Evolutionary conservation across 2,113 vertebrate species (phyloP).

Genomic region (Promerops cafer): DNA sequence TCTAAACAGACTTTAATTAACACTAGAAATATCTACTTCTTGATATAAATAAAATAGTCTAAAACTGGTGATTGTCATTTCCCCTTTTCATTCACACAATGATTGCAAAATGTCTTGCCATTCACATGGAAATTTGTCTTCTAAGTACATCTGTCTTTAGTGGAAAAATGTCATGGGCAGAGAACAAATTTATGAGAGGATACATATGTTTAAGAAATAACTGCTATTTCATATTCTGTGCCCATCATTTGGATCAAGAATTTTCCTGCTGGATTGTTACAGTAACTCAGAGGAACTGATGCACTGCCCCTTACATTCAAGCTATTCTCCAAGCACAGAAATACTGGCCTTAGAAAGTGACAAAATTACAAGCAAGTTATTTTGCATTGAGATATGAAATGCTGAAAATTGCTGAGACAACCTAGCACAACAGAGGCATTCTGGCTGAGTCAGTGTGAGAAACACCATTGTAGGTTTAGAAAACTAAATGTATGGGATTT

Average conservation of each 20-base stretch:
- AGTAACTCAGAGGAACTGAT: background rate
- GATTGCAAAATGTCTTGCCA: background rate
- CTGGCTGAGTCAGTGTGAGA: background rate
- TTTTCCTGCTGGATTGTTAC: background rate
- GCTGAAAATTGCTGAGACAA: background rate
- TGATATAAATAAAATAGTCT: background rate
- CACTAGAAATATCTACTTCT: background rate
- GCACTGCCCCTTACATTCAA: background rate
- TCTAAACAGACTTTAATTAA: background rate
- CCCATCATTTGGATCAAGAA: background rate
- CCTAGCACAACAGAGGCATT: background rate
- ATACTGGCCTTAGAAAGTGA: background rate
- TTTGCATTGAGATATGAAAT: background rate
- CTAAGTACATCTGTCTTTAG: background rate
- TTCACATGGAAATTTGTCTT: slow-evolving; percentile 8
- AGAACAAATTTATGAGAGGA: background rate
- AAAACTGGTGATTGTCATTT: background rate
- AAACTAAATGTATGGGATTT: background rate
- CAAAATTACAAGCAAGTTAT: background rate
- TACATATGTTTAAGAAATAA: background rate
- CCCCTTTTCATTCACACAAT: background rate
- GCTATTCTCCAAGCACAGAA: background rate
- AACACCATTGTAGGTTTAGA: background rate
- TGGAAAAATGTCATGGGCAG: background rate
- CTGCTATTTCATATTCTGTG: background rate